Base-by-base conservation (phyloP, 2,113 vertebrate genomes). In the Trinectes maculatus region DNA sequence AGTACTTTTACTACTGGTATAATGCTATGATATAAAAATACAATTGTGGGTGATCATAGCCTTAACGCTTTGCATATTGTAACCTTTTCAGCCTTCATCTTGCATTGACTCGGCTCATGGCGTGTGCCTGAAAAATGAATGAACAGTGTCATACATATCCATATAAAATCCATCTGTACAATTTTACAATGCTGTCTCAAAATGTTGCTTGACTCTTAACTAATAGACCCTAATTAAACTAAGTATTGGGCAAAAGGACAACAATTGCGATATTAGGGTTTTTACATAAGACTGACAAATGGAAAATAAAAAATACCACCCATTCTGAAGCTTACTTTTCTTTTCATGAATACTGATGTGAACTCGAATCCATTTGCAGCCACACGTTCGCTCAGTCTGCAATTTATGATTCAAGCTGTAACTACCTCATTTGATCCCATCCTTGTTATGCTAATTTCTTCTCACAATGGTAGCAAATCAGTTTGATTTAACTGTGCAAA, bases 401-500 rank as follows among this genome's bases (percentile, higher is more conserved):
- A 89, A 90, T 91, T 89, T 91, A 90, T 86, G 88, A 89, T 89
- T 88, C 86, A 87, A 90, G 85, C 85, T 89, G 85, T 89, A 89
- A 88, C 88, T 86, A 85, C 83, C 87, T 90, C 88, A 89, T 90
- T 91, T 90, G 87, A 90, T 89, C 87, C 86, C 80, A 86, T 88
- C 83, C 88, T 90, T 88, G 88, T 90, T 90, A 90, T 91, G 90
- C 82, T 90, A 91, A 91, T 90, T 83, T 87, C 59, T 72, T 73
- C 77, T 81, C 87, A 87, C 87, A 89, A 87, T 91, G 82, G 88
- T 61, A 84, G 82, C 86, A 90, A 90, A 91, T 90, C 88, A 91
- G 87, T 86, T 90, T 91, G 90, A 89, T 91, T 91, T 91, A 90
- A 89, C 88, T 87, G 80, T 89, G 85, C 78, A 89, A 91, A 87